Evolutionary conservation across 2,113 vertebrate species (phyloP), one percentile per base, ranked within the genome.

Genomic region (Synchiropus splendidus): DNA sequence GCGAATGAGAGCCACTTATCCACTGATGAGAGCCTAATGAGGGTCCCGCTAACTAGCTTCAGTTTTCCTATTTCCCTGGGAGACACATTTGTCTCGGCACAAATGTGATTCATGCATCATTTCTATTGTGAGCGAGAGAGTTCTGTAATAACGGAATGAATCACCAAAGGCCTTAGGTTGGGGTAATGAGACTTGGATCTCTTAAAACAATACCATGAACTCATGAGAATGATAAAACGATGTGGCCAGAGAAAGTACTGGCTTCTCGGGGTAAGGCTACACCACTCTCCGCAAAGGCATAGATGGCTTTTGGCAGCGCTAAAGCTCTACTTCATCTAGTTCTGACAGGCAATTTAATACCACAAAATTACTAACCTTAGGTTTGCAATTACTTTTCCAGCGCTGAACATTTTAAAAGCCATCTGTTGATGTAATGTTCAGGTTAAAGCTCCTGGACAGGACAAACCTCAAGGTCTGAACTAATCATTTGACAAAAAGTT

Each of bases 1-100:
- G 81, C 76, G 83, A 84, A 86, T 81, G 81, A 81, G 77, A 80
- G 74, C 71, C 81, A 83, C 77, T 84, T 86, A 84, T 82, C 78
- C 82, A 83, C 74, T 84, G 82, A 84, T 77, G 73, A 80, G 80
- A 77, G 71, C 75, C 72, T 86, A 84, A 86, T 83, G 81, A 84
- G 81, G 78, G 77, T 74, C 75, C 78, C 77, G 80, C 79, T 84
- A 84, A 86, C 79, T 76, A 81, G 79, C 72, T 72, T 62, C 71
- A 64, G 65, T 64, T 64, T 64, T 80, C 75, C 66, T 74, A 60
- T 74, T 75, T 75, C 66, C 75, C 74, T 76, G 36, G 55, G 70
- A 81, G 80, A 79, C 76, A 74, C 83, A 82, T 83, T 83, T 81
- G 71, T 82, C 82, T 80, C 66, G 64, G 75, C 74, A 77, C 79